phyloP scores from a whole-genome alignment of 2,113 vertebrate genomes.

The Bagarius yarrelli region DNA sequence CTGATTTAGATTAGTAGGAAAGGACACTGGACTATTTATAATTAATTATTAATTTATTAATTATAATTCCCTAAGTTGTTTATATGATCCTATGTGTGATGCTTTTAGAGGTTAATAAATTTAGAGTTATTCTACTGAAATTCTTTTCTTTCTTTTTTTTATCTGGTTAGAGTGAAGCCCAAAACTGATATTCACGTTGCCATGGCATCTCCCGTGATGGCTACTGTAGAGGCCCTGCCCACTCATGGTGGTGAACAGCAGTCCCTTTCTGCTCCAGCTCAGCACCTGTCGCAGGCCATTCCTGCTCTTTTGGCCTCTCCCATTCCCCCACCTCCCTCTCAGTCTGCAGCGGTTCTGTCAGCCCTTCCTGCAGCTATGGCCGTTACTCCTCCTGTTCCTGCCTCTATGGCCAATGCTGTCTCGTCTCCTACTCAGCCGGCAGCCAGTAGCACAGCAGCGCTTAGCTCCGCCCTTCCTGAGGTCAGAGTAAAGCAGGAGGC shows the following conservation, averaged over 20 bases:
- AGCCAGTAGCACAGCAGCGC: slow-evolving; percentile 77
- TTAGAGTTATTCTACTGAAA: background rate
- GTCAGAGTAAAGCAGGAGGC: slow-evolving; percentile 91
- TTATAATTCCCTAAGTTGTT: background rate
- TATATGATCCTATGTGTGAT: background rate
- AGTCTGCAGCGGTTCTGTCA: slow-evolving; percentile 80
- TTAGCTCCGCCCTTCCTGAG: slow-evolving; percentile 80
- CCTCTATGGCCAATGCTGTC: slow-evolving; percentile 79
- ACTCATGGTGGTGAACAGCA: slow-evolving; percentile 82
- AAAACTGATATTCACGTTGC: slow-evolving; percentile 91
- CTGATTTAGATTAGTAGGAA: background rate
- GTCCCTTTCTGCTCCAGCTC: slow-evolving; percentile 72
- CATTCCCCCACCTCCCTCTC: slow-evolving; percentile 82
- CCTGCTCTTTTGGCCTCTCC: slow-evolving; percentile 81
- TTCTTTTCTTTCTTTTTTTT: background rate
- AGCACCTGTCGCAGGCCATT: slow-evolving; percentile 86
- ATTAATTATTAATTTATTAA: no score
- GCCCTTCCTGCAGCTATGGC: slow-evolving; percentile 80
- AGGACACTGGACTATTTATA: background rate
- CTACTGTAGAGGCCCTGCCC: slow-evolving; percentile 84
- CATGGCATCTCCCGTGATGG: slow-evolving; percentile 84
- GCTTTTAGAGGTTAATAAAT: background rate
- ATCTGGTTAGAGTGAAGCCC: slow-evolving; percentile 79
- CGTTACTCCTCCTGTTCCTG: slow-evolving; percentile 72
- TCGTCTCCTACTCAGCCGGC: slow-evolving; percentile 82